These are phyloP conservation scores for Pseudomyrmex dendroicus DNA, from an alignment of 1,140 invertebrate genomes.

Conservation along the genomic window DNA sequence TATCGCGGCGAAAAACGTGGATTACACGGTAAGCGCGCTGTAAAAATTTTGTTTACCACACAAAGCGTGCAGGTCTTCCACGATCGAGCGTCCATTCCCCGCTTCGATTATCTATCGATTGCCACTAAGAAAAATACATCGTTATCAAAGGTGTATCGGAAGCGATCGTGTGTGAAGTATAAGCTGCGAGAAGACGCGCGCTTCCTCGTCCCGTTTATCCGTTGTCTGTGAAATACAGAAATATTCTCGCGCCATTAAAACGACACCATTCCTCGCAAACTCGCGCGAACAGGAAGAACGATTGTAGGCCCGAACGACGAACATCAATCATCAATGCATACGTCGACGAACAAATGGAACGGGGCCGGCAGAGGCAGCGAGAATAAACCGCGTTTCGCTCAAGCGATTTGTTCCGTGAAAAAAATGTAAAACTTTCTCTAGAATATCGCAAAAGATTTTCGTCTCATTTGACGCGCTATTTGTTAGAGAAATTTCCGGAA, in stretches of 20 bases:
- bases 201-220: conserved; percentile 34
- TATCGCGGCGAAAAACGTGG: background rate
- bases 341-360: conserved; percentile 12
- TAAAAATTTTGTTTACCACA: background rate
- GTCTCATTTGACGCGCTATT: too few relatives aligned
- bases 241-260: conserved; percentile 38
- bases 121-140: conserved; percentile 47
- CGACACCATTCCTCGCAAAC: conserved; percentile 5
- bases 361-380: conserved; percentile 8
- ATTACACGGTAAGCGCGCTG: too few relatives aligned
- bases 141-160: conserved; percentile 32
- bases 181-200: background rate
- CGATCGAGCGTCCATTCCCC: background rate
- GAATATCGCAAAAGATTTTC: too few relatives aligned
- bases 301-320: conserved; percentile 39
- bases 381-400: conserved; percentile 2
- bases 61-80: too few relatives aligned
- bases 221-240: conserved; percentile 19
- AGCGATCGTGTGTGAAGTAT: conserved; percentile 41
- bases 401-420: conserved; percentile 17
- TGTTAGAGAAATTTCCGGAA: too few relatives aligned
- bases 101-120: conserved; percentile 13
- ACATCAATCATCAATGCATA: conserved; percentile 53
- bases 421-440: too few relatives aligned
- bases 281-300: conserved; percentile 37